Percentiles rank a stretch among this genome's conserved stretches.
Conservation (phyloP, 2,113 vertebrate species). For the Aldabrachelys gigantea region DNA sequence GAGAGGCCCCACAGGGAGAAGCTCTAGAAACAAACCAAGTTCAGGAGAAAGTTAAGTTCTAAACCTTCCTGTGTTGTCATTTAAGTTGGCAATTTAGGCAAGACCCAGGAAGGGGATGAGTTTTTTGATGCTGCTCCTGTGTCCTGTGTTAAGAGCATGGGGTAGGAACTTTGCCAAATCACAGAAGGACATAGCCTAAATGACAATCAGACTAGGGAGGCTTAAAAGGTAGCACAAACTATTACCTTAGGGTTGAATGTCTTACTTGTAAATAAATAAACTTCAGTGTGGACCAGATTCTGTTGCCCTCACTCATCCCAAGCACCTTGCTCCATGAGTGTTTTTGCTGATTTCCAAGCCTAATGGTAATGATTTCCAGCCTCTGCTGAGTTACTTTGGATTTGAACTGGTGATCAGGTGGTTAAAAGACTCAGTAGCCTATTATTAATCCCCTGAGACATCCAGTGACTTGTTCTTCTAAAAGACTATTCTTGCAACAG, state of each 20-base stretch:
- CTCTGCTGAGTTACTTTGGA: neutral
- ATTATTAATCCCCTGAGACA: neutral
- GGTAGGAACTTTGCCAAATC: neutral
- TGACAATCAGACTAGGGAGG: neutral
- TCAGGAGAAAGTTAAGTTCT: neutral
- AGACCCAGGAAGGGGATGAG: neutral
- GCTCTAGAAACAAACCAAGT: neutral
- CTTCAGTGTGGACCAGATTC: neutral
- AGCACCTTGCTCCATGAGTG: neutral
- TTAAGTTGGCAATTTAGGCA: neutral
- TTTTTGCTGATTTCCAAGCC: neutral
- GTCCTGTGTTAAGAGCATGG: neutral
- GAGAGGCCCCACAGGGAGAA: neutral
- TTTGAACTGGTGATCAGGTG: neutral
- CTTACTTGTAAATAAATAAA: neutral
- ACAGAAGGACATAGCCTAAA: neutral
- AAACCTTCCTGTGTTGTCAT: neutral
- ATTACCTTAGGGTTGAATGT: neutral
- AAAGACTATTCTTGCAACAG: conserved; percentile 46
- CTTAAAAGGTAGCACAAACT: neutral
- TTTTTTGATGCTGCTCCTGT: neutral
- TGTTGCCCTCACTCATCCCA: neutral
- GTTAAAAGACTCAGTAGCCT: neutral
- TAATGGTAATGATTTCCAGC: neutral
- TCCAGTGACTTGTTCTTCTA: conserved; percentile 46